Evolutionary conservation across 1,140 invertebrate species (phyloP).

Genomic region (Neelides sp.): DNA sequence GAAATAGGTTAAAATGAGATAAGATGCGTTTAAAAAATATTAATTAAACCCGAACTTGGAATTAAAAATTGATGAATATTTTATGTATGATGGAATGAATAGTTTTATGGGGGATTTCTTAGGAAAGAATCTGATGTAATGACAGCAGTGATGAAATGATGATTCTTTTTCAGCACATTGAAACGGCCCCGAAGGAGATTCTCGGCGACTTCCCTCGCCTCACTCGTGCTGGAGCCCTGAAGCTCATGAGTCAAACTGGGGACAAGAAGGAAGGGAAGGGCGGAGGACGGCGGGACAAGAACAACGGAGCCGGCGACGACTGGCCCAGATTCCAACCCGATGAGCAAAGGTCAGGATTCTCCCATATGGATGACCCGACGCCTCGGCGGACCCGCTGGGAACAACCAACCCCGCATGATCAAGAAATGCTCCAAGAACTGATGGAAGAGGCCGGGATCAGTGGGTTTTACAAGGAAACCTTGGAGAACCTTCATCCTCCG

Average conservation of each 20-base stretch:
- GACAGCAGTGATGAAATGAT: too few relatives aligned
- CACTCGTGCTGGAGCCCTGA: conserved; percentile 53
- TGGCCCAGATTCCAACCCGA: not conserved
- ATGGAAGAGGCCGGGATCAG: conserved; percentile 28
- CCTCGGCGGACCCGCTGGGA: conserved; percentile 24
- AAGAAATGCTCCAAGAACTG: conserved; percentile 29
- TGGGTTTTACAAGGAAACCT: conserved; percentile 7
- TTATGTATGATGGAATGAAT: too few relatives aligned
- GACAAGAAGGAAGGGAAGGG: conserved; percentile 15
- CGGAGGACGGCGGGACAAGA: too few relatives aligned
- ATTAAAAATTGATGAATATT: too few relatives aligned
- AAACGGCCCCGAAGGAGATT: conserved; percentile 78
- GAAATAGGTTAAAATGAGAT: not conserved
- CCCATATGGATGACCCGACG: too few relatives aligned
- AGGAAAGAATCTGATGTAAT: too few relatives aligned
- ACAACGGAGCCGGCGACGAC: not conserved
- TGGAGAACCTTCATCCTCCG: not conserved
- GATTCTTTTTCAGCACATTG: conserved; percentile 59
- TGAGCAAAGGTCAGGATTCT: too few relatives aligned
- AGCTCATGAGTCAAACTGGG: conserved; percentile 29
- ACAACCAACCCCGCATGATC: conserved; percentile 23
- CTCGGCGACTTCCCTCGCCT: conserved; percentile 71
- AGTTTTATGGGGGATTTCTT: too few relatives aligned
- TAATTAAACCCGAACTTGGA: too few relatives aligned
- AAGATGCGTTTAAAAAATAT: too few relatives aligned